Evolutionary conservation across 2,888 invertebrate genomes (phyloP).

Genomic region (Chironomus riparius): DNA sequence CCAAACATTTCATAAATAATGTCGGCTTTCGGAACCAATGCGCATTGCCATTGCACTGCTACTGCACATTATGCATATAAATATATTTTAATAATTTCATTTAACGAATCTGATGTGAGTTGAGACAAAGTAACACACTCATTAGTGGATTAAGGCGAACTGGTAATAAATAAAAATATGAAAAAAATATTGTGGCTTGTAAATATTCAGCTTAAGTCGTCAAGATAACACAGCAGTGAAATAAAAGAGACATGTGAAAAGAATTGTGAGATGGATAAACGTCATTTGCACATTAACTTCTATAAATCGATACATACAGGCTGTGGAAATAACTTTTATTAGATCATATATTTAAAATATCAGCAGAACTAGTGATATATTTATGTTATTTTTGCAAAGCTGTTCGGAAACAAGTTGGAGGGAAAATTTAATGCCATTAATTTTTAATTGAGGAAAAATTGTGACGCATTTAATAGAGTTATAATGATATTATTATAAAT

Average conservation of each 20-base stretch:
- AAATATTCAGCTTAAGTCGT: not conserved
- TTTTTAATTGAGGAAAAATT: no score
- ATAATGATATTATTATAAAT: no score
- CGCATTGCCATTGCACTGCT: not conserved
- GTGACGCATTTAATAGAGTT: no score
- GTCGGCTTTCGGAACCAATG: not conserved
- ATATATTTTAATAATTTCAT: not conserved
- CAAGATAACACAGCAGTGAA: not conserved
- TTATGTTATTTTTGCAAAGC: no score
- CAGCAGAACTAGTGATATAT: no score
- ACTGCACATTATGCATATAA: not conserved
- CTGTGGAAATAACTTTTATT: no score
- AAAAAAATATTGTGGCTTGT: not conserved
- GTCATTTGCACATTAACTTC: constrained; percentile 5
- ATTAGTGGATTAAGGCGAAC: constrained; percentile 11
- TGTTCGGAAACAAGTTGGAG: no score
- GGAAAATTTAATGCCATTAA: no score
- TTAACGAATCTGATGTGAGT: no score
- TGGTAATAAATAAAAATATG: not conserved
- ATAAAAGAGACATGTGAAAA: not conserved
- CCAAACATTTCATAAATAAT: constrained; percentile 25
- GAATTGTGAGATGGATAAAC: constrained; percentile 7
- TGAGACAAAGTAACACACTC: not conserved
- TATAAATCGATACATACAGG: not conserved
- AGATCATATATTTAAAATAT: no score